Conservation (phyloP, 2,797 vertebrate genomes). For the Tenualosa ilisha region DNA sequence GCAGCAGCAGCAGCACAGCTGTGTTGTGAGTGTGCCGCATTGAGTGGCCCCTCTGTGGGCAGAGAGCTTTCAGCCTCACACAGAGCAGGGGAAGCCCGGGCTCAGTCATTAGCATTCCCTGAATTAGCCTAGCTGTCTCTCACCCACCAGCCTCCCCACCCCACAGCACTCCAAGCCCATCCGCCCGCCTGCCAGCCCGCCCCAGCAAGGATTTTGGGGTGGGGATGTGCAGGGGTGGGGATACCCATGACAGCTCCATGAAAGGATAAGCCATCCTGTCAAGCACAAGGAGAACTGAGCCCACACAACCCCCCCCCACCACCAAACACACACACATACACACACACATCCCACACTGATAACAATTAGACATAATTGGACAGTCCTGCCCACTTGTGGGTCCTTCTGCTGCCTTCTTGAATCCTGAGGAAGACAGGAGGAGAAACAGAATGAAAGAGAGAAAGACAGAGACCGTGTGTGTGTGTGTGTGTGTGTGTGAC, state of each 20-base stretch:
- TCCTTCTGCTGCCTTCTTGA: constrained; percentile 62
- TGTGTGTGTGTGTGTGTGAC: constrained; percentile 6
- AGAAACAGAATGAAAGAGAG: constrained; percentile 46
- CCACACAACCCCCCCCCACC: background rate
- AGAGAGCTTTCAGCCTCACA: constrained; percentile 32
- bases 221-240: constrained; percentile 36
- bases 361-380: constrained; percentile 74
- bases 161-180: background rate
- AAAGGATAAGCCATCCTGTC: constrained; percentile 57
- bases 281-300: constrained; percentile 49
- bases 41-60: background rate
- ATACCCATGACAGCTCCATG: constrained; percentile 53
- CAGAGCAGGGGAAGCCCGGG: constrained; percentile 66
- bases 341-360: constrained; percentile 63
- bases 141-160: background rate
- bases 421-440: constrained; percentile 39
- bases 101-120: constrained; percentile 72
- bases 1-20: background rate
- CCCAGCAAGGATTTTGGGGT: background rate
- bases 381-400: constrained; percentile 56
- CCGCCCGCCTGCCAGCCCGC: background rate
- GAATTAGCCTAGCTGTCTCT: constrained; percentile 68
- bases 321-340: background rate
- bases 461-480: background rate
- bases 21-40: background rate